Evolutionary conservation across 2,113 vertebrate species (phyloP).

Genomic region (Lucifuga dentata): DNA sequence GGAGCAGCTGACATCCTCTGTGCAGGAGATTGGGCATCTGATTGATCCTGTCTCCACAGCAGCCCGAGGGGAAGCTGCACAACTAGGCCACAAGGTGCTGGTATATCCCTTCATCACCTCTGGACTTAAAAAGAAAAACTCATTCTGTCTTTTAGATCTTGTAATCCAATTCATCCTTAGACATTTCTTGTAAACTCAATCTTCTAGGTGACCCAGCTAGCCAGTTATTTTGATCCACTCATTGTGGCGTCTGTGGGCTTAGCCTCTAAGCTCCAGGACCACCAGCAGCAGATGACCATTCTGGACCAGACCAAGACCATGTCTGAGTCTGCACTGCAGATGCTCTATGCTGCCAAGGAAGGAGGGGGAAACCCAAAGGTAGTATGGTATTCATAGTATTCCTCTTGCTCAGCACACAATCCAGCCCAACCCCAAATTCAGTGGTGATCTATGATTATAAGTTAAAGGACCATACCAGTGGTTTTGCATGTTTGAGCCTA

Average conservation of each 20-base stretch:
- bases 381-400: constrained; percentile 6
- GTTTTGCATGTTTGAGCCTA: too few relatives aligned
- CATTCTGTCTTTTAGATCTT: constrained; percentile 28
- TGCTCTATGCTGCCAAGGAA: constrained; percentile 98
- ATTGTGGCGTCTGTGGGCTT: constrained; percentile 93
- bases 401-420: neutral
- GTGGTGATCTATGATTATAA: too few relatives aligned
- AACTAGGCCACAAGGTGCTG: constrained; percentile 96
- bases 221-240: constrained; percentile 96
- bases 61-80: constrained; percentile 94
- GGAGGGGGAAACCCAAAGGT: constrained; percentile 99
- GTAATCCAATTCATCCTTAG: constrained; percentile 27
- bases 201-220: constrained; percentile 92
- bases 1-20: constrained; percentile 96
- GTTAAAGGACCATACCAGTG: too few relatives aligned
- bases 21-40: constrained; percentile 97
- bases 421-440: neutral
- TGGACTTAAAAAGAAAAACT: constrained; percentile 45
- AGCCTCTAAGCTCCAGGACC: constrained; percentile 92
- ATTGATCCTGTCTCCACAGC: constrained; percentile 95
- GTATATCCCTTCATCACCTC: constrained; percentile 37
- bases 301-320: constrained; percentile 98
- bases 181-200: constrained; percentile 17
- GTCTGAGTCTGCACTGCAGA: constrained; percentile 96
- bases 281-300: constrained; percentile 98